phyloP scores from a whole-genome alignment of 2,888 invertebrate species.

The Pycnomerus fuliginosus region DNA sequence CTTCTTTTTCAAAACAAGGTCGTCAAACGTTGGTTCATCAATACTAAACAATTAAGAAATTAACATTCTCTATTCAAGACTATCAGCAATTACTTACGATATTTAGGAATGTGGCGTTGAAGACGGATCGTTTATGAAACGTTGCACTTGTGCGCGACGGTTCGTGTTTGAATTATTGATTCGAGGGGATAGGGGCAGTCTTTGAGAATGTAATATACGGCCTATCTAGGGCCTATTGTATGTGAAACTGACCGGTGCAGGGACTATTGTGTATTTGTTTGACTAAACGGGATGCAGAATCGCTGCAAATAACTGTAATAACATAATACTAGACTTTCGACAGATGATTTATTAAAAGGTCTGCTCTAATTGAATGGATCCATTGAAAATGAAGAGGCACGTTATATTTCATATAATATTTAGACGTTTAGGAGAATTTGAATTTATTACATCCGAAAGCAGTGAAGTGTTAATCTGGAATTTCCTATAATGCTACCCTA shows the following conservation, averaged over 20 bases:
- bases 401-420: slow-evolving; percentile 19
- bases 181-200: slow-evolving; percentile 3
- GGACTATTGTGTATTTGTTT: slow-evolving; percentile 44
- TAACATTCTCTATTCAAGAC: slow-evolving; percentile 6
- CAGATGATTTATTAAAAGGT: slow-evolving; percentile 49
- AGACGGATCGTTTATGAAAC: too few relatives aligned
- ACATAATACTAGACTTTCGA: slow-evolving; percentile 44
- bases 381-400: slow-evolving; percentile 19
- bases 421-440: slow-evolving; percentile 19
- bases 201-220: slow-evolving; percentile 28
- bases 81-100: too few relatives aligned
- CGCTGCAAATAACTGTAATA: slow-evolving; percentile 49
- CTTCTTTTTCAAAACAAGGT: too few relatives aligned
- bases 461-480: slow-evolving; percentile 17
- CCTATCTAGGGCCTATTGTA: slow-evolving; percentile 31
- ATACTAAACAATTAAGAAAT: slow-evolving; percentile 1
- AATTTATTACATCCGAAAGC: slow-evolving; percentile 9
- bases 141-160: slow-evolving; percentile 11
- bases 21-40: too few relatives aligned
- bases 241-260: slow-evolving; percentile 45
- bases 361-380: slow-evolving; percentile 20
- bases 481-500: too few relatives aligned
- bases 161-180: slow-evolving; percentile 17
- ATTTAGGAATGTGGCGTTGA: too few relatives aligned
- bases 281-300: slow-evolving; percentile 47